Conservation (phyloP, 2,113 vertebrate genomes). For the Hiodon tergisus region DNA sequence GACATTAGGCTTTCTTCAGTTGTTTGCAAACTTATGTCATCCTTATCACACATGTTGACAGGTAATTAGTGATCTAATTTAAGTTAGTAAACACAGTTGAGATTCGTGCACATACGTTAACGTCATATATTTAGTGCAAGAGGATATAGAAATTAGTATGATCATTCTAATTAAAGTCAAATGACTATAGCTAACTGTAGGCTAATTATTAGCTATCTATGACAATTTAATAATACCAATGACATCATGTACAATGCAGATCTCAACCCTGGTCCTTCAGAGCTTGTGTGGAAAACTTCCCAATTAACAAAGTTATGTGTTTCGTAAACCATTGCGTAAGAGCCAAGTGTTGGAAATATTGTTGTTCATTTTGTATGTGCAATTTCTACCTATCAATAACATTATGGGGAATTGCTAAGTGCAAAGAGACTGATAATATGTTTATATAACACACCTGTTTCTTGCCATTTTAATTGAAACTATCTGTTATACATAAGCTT, state of each 20-base stretch:
- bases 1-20: neutral
- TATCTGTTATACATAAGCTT: too few species aligned
- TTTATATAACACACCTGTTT: neutral
- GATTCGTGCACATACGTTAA: conserved; percentile 6
- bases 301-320: conserved; percentile 21
- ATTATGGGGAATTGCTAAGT: conserved; percentile 17
- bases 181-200: conserved; percentile 8
- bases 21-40: neutral
- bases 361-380: conserved; percentile 13
- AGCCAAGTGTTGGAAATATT: conserved; percentile 24
- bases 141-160: conserved; percentile 4
- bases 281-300: conserved; percentile 17
- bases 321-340: conserved; percentile 20
- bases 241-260: neutral
- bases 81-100: conserved; percentile 3
- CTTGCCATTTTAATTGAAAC: too few species aligned
- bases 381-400: conserved; percentile 24
- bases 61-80: conserved; percentile 1
- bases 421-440: conserved; percentile 10
- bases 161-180: conserved; percentile 6
- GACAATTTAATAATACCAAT: neutral
- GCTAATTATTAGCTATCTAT: neutral
- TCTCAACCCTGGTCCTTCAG: conserved; percentile 16
- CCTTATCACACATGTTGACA: neutral
- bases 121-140: conserved; percentile 11